phyloP scores from a whole-genome alignment of 2,113 vertebrate genomes.

The Ceratotherium simum region DNA sequence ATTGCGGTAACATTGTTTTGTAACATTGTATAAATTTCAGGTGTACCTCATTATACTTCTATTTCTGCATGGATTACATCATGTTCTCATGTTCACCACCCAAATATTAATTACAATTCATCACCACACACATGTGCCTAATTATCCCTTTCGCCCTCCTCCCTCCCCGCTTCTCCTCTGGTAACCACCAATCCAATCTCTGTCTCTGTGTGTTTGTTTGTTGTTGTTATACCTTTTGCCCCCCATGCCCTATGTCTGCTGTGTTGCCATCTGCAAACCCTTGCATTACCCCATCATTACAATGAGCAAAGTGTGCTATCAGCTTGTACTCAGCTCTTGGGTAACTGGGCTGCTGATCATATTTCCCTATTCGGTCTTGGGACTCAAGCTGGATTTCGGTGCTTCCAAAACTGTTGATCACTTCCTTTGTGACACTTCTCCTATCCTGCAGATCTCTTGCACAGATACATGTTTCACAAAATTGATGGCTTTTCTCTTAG shows the following conservation, averaged over 20 bases:
- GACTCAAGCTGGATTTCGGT: conserved; percentile 64
- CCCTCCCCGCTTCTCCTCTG: too few relatives aligned
- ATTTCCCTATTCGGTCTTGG: conserved; percentile 38
- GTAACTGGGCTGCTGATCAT: conserved; percentile 41
- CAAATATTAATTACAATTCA: too few relatives aligned
- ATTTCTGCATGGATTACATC: too few relatives aligned
- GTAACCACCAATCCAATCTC: too few relatives aligned
- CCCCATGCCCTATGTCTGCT: conserved; percentile 61
- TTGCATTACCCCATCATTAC: conserved; percentile 57
- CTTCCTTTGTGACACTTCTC: conserved; percentile 61
- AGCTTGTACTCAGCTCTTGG: conserved; percentile 51
- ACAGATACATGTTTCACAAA: conserved; percentile 57
- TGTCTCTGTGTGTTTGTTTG: too few relatives aligned
- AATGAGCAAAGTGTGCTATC: conserved; percentile 37
- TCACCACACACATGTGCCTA: too few relatives aligned
- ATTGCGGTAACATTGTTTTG: too few relatives aligned
- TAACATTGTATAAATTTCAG: too few relatives aligned
- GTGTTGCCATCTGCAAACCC: conserved; percentile 56
- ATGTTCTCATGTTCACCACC: too few relatives aligned
- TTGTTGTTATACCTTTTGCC: conserved; percentile 42
- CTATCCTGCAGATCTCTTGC: conserved; percentile 56
- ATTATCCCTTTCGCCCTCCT: too few relatives aligned
- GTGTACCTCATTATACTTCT: too few relatives aligned
- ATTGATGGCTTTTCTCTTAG: conserved; percentile 44
- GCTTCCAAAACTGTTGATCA: conserved; percentile 59